phyloP scores from a whole-genome alignment of 2,797 vertebrate genomes.

The Epinephelus coioides region DNA sequence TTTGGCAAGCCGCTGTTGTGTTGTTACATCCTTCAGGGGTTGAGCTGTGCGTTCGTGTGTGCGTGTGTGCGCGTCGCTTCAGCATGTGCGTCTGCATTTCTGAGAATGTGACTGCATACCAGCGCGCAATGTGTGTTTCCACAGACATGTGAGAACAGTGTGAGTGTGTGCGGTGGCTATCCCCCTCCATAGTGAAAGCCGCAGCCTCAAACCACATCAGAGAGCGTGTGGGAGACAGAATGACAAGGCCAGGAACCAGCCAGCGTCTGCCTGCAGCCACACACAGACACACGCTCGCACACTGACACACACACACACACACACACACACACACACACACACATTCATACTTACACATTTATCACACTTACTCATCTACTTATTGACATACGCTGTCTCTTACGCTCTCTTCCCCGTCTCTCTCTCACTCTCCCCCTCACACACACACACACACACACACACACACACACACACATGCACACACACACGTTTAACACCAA shows the following conservation, averaged over 20 bases:
- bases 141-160: constrained; percentile 84
- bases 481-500: constrained; percentile 67
- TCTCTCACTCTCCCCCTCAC: not conserved
- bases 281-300: constrained; percentile 70
- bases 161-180: constrained; percentile 79
- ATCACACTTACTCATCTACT: constrained; percentile 69
- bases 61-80: constrained; percentile 38
- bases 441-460: constrained; percentile 28
- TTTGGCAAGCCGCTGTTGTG: constrained; percentile 71
- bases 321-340: constrained; percentile 17
- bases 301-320: constrained; percentile 59
- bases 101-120: constrained; percentile 83
- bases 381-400: constrained; percentile 68
- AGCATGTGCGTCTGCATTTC: constrained; percentile 73
- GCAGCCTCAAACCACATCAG: constrained; percentile 84
- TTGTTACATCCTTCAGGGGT: constrained; percentile 74
- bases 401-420: constrained; percentile 1
- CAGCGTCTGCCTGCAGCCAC: constrained; percentile 79
- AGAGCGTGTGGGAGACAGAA: constrained; percentile 83
- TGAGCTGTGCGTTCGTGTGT: constrained; percentile 41
- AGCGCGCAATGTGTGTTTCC: constrained; percentile 80
- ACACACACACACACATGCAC: constrained; percentile 35
- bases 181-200: constrained; percentile 80
- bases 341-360: constrained; percentile 55
- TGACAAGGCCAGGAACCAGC: constrained; percentile 84